Conservation (phyloP, 2,797 vertebrate genomes). For the Manis crassicaudata region DNA sequence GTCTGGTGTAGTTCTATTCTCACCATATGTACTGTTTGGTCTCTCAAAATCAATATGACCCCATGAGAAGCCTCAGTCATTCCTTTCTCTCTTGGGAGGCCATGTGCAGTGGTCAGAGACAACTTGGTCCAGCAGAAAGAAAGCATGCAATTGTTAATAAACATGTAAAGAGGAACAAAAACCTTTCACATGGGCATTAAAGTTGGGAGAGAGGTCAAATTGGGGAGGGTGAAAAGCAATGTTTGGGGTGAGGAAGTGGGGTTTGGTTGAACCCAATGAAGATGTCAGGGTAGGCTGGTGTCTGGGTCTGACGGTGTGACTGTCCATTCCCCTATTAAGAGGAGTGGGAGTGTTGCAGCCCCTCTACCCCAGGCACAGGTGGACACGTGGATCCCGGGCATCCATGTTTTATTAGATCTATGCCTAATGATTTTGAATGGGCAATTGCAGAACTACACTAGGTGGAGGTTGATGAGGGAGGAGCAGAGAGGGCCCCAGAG, state of each 20-base stretch:
- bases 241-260: background rate
- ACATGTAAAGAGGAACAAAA: background rate
- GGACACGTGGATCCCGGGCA: background rate
- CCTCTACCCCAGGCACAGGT: background rate
- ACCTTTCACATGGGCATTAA: background rate
- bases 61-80: background rate
- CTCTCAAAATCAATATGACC: background rate
- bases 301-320: background rate
- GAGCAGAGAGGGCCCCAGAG: background rate
- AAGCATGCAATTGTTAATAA: background rate
- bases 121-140: background rate
- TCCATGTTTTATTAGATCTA: background rate
- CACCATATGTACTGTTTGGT: background rate
- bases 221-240: background rate
- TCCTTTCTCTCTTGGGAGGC: background rate
- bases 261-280: background rate
- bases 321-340: too few species aligned
- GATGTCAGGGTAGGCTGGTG: background rate
- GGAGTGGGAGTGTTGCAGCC: rapidly evolving
- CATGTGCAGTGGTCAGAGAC: background rate
- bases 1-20: background rate
- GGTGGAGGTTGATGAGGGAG: background rate
- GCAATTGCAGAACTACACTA: background rate
- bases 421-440: background rate
- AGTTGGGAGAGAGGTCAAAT: background rate